Evolutionary conservation across 2,113 vertebrate genomes (phyloP).

Genomic region (Epinephelus moara): DNA sequence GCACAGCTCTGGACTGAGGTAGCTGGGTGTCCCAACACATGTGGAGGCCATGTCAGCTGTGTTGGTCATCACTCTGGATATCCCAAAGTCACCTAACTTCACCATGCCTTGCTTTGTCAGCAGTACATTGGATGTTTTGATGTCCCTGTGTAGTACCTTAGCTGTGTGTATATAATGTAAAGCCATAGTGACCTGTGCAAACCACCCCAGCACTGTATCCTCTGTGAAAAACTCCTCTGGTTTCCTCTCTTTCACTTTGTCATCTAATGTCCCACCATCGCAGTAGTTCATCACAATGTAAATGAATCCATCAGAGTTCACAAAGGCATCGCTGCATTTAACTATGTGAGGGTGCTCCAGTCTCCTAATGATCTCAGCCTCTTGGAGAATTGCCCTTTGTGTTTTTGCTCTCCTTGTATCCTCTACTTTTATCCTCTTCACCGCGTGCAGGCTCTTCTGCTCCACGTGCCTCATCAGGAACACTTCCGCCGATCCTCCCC

Average conservation of each 20-base stretch:
- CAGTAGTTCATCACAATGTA: constrained; percentile 88
- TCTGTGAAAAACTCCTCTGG: constrained; percentile 74
- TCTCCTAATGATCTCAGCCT: constrained; percentile 84
- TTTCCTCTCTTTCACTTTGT: constrained; percentile 78
- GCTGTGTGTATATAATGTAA: constrained; percentile 83
- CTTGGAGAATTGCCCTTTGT: constrained; percentile 79
- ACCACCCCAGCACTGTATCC: constrained; percentile 82
- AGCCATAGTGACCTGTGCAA: constrained; percentile 84
- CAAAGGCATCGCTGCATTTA: constrained; percentile 81
- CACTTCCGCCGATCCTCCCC: constrained; percentile 85
- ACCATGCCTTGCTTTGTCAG: constrained; percentile 83
- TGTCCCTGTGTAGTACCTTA: constrained; percentile 87
- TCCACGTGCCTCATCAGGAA: constrained; percentile 83
- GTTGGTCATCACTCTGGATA: constrained; percentile 84
- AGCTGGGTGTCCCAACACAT: constrained; percentile 87
- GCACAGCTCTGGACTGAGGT: constrained; percentile 88
- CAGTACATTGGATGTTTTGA: constrained; percentile 88
- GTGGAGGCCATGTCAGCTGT: constrained; percentile 87
- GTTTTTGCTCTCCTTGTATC: constrained; percentile 63
- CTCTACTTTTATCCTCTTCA: constrained; percentile 83
- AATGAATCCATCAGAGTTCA: constrained; percentile 73
- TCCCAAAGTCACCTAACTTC: constrained; percentile 89
- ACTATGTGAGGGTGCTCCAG: constrained; percentile 85
- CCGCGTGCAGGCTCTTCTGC: constrained; percentile 77
- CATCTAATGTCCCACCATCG: constrained; percentile 85